phyloP scores from a whole-genome alignment of 2,888 invertebrate genomes.

The Gortyna flavago region DNA sequence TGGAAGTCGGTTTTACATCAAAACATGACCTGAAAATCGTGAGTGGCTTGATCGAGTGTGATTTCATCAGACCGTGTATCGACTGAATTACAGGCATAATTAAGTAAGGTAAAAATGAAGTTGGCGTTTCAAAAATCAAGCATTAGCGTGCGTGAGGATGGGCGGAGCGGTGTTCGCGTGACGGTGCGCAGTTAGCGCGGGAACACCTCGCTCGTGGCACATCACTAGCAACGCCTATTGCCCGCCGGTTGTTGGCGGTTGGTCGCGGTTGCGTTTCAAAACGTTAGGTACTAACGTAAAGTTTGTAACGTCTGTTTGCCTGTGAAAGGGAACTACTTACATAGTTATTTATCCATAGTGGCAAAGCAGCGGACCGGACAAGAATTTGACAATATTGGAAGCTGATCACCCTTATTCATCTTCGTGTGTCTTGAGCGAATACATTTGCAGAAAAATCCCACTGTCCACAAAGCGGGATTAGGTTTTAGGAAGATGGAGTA shows the following conservation, averaged over 20 bases:
- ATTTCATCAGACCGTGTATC: constrained; percentile 43
- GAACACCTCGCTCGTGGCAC: constrained; percentile 86
- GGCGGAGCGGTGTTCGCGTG: constrained; percentile 88
- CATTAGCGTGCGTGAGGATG: constrained; percentile 81
- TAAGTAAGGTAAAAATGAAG: constrained; percentile 57
- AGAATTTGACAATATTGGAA: not conserved
- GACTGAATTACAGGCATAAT: constrained; percentile 56
- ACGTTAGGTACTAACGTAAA: constrained; percentile 62
- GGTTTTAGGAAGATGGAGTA: not conserved
- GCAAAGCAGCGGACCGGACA: not conserved
- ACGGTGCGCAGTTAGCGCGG: constrained; percentile 83
- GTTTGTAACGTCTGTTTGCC: constrained; percentile 58
- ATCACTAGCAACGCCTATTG: constrained; percentile 89
- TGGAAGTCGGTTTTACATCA: constrained; percentile 58
- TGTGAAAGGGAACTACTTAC: constrained; percentile 14
- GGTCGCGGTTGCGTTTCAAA: constrained; percentile 70
- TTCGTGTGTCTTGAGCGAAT: not conserved
- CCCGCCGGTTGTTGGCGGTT: constrained; percentile 74
- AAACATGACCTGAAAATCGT: constrained; percentile 58
- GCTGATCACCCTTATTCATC: not conserved
- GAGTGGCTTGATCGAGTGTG: constrained; percentile 34
- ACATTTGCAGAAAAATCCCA: not conserved
- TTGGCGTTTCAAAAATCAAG: constrained; percentile 68
- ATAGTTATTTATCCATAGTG: not conserved
- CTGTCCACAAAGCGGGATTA: not conserved